Evolutionary conservation across 2,888 invertebrate genomes (phyloP).

Genomic region (Biston stratarius): DNA sequence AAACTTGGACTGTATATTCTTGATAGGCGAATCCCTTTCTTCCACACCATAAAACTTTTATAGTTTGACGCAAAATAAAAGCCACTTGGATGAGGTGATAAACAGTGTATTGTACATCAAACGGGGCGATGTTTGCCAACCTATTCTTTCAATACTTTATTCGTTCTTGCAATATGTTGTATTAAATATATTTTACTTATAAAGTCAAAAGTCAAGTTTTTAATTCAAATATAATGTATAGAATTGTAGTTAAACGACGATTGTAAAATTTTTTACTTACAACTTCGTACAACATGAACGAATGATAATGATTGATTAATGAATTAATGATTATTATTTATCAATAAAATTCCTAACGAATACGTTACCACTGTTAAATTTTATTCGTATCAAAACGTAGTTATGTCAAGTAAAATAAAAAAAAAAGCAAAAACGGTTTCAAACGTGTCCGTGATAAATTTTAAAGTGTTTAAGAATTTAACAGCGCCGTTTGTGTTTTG

Average conservation of each 20-base stretch:
- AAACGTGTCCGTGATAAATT: background rate
- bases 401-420: background rate
- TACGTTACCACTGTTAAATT: no score
- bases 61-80: conserved; percentile 59
- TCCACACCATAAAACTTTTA: conserved; percentile 82
- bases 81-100: conserved; percentile 12
- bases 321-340: no score
- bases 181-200: background rate
- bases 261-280: no score
- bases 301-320: no score
- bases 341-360: no score
- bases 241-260: no score
- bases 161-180: background rate
- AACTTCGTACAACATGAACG: no score
- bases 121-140: background rate
- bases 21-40: conserved; percentile 79
- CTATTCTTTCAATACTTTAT: background rate
- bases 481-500: conserved; percentile 20
- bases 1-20: conserved; percentile 74
- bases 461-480: background rate
- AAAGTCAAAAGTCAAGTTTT: no score
- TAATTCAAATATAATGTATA: no score
- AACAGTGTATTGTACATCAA: conserved; percentile 2
- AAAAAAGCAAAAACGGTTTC: no score
- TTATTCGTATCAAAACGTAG: no score